phyloP scores from a whole-genome alignment of 2,888 invertebrate genomes.

The Pterostichus madidus region DNA sequence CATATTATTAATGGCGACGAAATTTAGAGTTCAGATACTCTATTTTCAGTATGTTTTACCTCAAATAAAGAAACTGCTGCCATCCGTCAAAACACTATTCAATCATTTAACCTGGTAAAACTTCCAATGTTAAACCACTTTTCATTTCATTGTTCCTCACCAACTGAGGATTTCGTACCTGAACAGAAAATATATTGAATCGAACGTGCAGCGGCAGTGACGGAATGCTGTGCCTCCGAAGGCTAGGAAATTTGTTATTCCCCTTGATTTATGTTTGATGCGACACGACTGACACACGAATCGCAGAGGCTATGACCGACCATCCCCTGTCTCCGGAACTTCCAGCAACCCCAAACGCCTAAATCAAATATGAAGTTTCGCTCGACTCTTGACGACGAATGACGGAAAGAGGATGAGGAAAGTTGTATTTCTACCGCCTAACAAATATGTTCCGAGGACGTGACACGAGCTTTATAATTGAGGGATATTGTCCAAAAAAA shows the following conservation, averaged over 20 bases:
- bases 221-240: not conserved
- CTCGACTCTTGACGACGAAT: not conserved
- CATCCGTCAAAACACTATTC: not conserved
- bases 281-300: conserved; percentile 25
- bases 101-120: conserved; percentile 7
- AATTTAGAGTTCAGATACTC: no score
- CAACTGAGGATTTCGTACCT: not conserved
- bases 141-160: conserved; percentile 7
- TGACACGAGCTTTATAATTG: not conserved
- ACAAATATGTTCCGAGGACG: not conserved
- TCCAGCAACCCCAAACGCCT: not conserved
- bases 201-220: not conserved
- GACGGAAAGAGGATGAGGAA: not conserved
- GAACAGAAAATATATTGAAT: conserved; percentile 1
- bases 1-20: no score
- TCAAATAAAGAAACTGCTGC: not conserved
- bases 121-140: conserved; percentile 26
- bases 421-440: not conserved
- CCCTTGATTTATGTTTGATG: conserved; percentile 42
- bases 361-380: conserved; percentile 29
- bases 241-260: conserved; percentile 4
- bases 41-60: not conserved
- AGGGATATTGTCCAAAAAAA: conserved; percentile 6
- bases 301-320: conserved; percentile 15
- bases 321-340: not conserved